Conservation (phyloP, 2,797 vertebrate genomes). For the Nasua narica region DNA sequence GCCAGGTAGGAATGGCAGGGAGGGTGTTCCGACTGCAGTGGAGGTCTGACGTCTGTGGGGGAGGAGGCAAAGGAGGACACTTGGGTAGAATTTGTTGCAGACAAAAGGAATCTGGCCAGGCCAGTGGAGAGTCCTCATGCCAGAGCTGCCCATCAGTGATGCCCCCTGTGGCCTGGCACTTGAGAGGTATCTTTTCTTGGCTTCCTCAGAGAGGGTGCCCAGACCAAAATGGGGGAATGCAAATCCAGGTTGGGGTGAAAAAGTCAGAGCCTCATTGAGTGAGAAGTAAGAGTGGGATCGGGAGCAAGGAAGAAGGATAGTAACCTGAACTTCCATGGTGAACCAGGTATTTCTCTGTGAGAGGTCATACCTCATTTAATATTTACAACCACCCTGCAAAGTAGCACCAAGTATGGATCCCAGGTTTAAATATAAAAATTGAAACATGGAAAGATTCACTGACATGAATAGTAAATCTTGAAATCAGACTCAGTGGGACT, state of each 20-base stretch:
- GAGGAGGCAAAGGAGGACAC: neutral
- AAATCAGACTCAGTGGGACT: neutral
- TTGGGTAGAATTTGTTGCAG: neutral
- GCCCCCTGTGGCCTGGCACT: neutral
- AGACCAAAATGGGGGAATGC: neutral
- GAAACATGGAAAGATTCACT: neutral
- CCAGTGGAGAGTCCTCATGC: neutral
- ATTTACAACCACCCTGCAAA: neutral
- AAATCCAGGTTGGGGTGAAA: neutral
- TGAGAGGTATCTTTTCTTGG: neutral
- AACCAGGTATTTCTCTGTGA: neutral
- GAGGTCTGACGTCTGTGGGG: neutral
- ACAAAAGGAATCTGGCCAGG: neutral
- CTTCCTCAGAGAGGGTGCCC: neutral
- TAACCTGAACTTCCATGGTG: rapidly evolving
- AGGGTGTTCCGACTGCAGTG: neutral
- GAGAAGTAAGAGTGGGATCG: neutral
- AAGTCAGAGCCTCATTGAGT: neutral
- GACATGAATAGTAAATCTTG: neutral
- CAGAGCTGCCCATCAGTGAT: neutral
- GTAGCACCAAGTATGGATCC: neutral
- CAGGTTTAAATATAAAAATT: neutral
- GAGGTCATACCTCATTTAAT: neutral
- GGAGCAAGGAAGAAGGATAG: neutral
- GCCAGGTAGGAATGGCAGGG: too few relatives aligned